These are phyloP conservation scores for Sinelater perroti DNA, from an alignment of 2,888 invertebrate genomes.

Conservation along the genomic window DNA sequence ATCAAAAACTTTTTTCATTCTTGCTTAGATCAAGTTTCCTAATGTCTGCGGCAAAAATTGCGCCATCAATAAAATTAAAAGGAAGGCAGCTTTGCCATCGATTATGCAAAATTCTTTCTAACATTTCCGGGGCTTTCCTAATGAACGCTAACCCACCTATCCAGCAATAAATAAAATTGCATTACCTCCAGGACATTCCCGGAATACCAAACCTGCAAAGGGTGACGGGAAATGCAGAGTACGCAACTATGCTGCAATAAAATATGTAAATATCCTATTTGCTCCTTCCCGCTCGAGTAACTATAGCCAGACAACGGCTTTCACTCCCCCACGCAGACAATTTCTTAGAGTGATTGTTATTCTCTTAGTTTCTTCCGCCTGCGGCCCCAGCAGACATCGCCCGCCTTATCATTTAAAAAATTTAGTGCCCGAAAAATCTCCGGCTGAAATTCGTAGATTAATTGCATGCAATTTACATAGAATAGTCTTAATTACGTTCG, in stretches of 20 bases:
- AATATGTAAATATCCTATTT: slow-evolving; percentile 56
- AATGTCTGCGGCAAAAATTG: too few relatives aligned
- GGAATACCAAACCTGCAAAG: slow-evolving; percentile 46
- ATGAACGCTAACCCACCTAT: slow-evolving; percentile 30
- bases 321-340: slow-evolving; percentile 45
- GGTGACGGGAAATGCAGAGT: slow-evolving; percentile 45
- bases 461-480: slow-evolving; percentile 52
- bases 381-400: slow-evolving; percentile 46
- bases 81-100: background rate
- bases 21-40: too few relatives aligned
- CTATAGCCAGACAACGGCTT: slow-evolving; percentile 47
- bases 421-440: slow-evolving; percentile 42
- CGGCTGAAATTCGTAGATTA: slow-evolving; percentile 46
- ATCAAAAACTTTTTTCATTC: too few relatives aligned
- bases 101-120: slow-evolving; percentile 8
- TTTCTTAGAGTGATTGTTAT: slow-evolving; percentile 46
- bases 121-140: slow-evolving; percentile 8
- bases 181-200: slow-evolving; percentile 45
- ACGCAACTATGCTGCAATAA: slow-evolving; percentile 51
- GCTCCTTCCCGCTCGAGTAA: slow-evolving; percentile 50
- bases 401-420: slow-evolving; percentile 42
- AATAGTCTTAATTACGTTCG: slow-evolving; percentile 49
- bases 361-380: slow-evolving; percentile 44
- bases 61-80: too few relatives aligned
- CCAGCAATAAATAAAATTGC: slow-evolving; percentile 47